Evolutionary conservation across 2,113 vertebrate species (phyloP), one percentile per base, ranked within the genome.

Genomic region (Pygoscelis adeliae): DNA sequence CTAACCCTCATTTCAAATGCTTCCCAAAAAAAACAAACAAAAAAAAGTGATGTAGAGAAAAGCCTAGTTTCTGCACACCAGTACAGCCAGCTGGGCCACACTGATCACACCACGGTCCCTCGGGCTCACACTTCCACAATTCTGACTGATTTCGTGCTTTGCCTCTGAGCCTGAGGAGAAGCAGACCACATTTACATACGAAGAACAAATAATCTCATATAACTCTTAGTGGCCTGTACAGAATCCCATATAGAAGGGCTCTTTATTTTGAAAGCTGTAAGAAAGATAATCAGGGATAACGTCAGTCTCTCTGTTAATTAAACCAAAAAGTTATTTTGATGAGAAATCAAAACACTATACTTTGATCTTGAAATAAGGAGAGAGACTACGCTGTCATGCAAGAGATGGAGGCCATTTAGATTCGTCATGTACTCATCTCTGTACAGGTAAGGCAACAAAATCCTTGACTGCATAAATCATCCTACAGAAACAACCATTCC

Each of bases 81-180:
- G 1, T 19, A 29, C 6, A 61, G 62, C 40, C 55, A 40, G n/a
- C 32, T 69, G 56, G 44, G 77, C 36, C 56, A 36, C 21, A 2
- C 10, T 38, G 13, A 70, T 38, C 50, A 49, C 52, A 25, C 10
- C n/a, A 5, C 0, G 2, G 38, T 21, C 66, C 34, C 49, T 50
- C 0, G 1, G 46, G 56, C 38, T 70, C 7, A 0, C 15, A 5
- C 40, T 15, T 32, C 34, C 47, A 32, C 2, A 0, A 17, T 52
- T 65, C 36, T 67, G 32, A 52, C 36, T 32, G 14, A 47, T 72
- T 59, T 21, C 50, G 52, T 26, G 23, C 13, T 63, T 71, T 55
- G 27, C 17, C 40, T 42, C 76, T 13, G 32, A 85, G 40, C 29
- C 58, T 0, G 1, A 67, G 36, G 22, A 67, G 52, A 16, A 69